These are phyloP conservation scores for Phodopus roborovskii DNA, from an alignment of 2,113 vertebrate species.

Conservation along the genomic window DNA sequence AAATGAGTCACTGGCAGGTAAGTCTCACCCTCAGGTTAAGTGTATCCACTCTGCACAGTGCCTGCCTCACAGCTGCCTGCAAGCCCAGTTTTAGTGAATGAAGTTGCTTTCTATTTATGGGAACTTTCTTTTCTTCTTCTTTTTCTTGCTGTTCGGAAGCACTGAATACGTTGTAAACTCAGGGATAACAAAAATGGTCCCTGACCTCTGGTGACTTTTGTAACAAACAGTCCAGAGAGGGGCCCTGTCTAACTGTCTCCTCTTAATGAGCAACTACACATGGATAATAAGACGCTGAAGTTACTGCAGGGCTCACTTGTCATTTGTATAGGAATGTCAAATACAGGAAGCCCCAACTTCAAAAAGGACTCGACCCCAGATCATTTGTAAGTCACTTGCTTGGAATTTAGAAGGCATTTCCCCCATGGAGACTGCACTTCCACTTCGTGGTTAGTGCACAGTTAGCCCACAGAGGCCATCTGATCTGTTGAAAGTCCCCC, in stretches of 20 bases:
- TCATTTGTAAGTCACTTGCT: constrained; percentile 60
- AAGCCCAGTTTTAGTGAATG: constrained; percentile 52
- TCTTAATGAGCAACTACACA: constrained; percentile 23
- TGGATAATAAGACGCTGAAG: constrained; percentile 32
- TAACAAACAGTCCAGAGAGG: not conserved
- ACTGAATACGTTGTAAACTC: not conserved
- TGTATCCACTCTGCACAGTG: not conserved
- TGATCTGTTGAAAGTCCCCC: not conserved
- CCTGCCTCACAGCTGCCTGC: constrained; percentile 1
- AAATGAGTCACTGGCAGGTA: not conserved
- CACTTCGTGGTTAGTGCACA: constrained; percentile 45
- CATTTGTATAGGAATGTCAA: constrained; percentile 71
- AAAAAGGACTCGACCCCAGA: constrained; percentile 54
- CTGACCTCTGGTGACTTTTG: not conserved
- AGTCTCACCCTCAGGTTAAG: not conserved
- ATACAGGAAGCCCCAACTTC: constrained; percentile 63
- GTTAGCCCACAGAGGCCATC: constrained; percentile 22
- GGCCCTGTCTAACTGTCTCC: not conserved
- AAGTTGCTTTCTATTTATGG: constrained; percentile 63
- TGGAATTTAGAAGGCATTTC: constrained; percentile 52
- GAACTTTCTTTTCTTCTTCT: not conserved
- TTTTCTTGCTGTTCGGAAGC: not conserved
- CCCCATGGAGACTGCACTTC: not conserved
- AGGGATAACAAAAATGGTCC: not conserved
- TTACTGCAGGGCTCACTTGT: constrained; percentile 22